A percentile compares a stretch with the other conserved stretches of the same genome.
Evolutionary conservation across 2,888 invertebrate species (phyloP).

Genomic region (Cyclophora punctaria): DNA sequence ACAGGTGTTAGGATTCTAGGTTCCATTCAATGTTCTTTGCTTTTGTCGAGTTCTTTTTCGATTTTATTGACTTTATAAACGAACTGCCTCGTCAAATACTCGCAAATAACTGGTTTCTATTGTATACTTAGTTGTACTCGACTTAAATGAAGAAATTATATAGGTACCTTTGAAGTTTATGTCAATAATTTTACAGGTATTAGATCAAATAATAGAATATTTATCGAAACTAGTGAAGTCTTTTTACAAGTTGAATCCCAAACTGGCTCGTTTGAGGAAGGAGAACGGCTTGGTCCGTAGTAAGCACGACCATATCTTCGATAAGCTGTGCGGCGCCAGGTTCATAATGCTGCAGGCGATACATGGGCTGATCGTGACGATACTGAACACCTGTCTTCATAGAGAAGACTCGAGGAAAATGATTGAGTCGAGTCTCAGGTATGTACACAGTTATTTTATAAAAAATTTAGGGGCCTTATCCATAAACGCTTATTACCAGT

Average conservation of each 20-base stretch:
- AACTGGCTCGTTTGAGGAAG: constrained; percentile 60
- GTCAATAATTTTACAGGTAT: constrained; percentile 56
- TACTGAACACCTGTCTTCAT: constrained; percentile 68
- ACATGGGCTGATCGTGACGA: constrained; percentile 69
- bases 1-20: not conserved
- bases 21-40: too few species aligned
- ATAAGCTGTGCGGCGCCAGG: constrained; percentile 68
- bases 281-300: constrained; percentile 52
- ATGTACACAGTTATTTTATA: constrained; percentile 11
- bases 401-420: constrained; percentile 75
- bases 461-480: too few species aligned
- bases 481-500: too few species aligned
- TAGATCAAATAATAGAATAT: constrained; percentile 74
- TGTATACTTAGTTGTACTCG: too few species aligned
- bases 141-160: too few species aligned
- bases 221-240: constrained; percentile 68
- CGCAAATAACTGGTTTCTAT: too few species aligned
- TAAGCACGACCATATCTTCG: constrained; percentile 70
- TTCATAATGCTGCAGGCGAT: constrained; percentile 73
- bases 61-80: too few species aligned
- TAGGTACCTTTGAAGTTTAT: too few species aligned
- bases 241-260: constrained; percentile 70
- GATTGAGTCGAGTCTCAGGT: constrained; percentile 74
- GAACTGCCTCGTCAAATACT: too few species aligned
- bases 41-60: too few species aligned